Conservation (phyloP, 1,140 invertebrate species). For the Dryas iulia region DNA sequence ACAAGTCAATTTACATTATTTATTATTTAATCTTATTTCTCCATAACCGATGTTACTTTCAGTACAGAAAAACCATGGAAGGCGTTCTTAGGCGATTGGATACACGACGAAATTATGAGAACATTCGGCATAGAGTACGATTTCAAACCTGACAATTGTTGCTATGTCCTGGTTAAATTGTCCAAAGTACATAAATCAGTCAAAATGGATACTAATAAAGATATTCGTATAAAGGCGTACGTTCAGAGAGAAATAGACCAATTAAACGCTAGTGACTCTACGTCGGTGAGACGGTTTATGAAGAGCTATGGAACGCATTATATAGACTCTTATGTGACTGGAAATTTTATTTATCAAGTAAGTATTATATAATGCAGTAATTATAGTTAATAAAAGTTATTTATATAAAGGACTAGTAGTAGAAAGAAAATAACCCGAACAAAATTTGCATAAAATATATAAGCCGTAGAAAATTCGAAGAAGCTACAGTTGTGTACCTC, state of each 20-base stretch:
- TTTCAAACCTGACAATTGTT: slow-evolving; percentile 83
- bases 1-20: neutral
- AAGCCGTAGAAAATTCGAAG: too few species aligned
- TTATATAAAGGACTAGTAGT: too few species aligned
- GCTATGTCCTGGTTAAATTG: slow-evolving; percentile 86
- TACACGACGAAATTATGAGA: slow-evolving; percentile 81
- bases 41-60: slow-evolving; percentile 40
- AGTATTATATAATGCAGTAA: too few species aligned
- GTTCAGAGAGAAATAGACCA: slow-evolving; percentile 83
- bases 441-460: too few species aligned
- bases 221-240: slow-evolving; percentile 80
- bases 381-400: too few species aligned
- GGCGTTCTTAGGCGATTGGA: slow-evolving; percentile 88
- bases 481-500: too few species aligned
- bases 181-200: slow-evolving; percentile 82
- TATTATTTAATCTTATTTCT: too few species aligned
- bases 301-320: slow-evolving; percentile 89
- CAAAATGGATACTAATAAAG: slow-evolving; percentile 76
- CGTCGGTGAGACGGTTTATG: slow-evolving; percentile 85
- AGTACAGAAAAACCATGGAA: slow-evolving; percentile 87
- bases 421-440: too few species aligned
- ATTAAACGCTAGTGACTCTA: slow-evolving; percentile 83
- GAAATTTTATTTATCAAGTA: slow-evolving; percentile 89
- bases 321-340: slow-evolving; percentile 86
- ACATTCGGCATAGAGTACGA: slow-evolving; percentile 87